Evolutionary conservation across 1,140 invertebrate genomes (phyloP).

Genomic region (Choristoneura fumiferana): DNA sequence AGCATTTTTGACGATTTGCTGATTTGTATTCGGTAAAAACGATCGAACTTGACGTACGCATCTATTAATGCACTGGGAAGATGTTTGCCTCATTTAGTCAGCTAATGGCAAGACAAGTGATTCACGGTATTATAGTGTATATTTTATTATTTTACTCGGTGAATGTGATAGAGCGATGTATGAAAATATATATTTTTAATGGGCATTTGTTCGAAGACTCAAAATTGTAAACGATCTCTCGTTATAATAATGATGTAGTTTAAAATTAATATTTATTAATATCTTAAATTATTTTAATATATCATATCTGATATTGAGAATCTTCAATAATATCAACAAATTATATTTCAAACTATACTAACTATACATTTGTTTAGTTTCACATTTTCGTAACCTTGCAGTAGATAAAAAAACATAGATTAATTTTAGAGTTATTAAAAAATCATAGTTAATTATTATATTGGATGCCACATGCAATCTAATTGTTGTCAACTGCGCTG

Average conservation of each 20-base stretch:
- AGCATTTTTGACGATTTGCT: background rate
- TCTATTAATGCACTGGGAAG: background rate
- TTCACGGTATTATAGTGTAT: constrained; percentile 16
- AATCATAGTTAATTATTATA: too few species aligned
- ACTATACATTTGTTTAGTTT: too few species aligned
- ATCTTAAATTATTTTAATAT: too few species aligned
- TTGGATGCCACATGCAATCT: too few species aligned
- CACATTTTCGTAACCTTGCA: too few species aligned
- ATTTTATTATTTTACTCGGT: constrained; percentile 9
- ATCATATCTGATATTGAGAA: too few species aligned
- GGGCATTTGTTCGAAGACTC: constrained; percentile 29
- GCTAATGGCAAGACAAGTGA: background rate
- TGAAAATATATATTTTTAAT: constrained; percentile 15
- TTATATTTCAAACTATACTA: background rate
- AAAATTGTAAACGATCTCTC: constrained; percentile 36
- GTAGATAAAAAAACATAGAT: too few species aligned
- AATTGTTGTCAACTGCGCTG: too few species aligned
- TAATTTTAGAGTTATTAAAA: too few species aligned
- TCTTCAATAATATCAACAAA: too few species aligned
- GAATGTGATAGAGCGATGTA: constrained; percentile 1
- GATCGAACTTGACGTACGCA: background rate
- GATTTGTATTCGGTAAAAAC: background rate
- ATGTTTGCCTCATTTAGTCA: background rate
- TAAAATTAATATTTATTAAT: background rate
- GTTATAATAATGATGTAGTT: constrained; percentile 13